A percentile compares a stretch with the other conserved stretches of the same genome.
These are phyloP conservation scores for Meloidogyne exigua DNA, from an alignment of 1,140 invertebrate species.

Conservation along the genomic window DNA sequence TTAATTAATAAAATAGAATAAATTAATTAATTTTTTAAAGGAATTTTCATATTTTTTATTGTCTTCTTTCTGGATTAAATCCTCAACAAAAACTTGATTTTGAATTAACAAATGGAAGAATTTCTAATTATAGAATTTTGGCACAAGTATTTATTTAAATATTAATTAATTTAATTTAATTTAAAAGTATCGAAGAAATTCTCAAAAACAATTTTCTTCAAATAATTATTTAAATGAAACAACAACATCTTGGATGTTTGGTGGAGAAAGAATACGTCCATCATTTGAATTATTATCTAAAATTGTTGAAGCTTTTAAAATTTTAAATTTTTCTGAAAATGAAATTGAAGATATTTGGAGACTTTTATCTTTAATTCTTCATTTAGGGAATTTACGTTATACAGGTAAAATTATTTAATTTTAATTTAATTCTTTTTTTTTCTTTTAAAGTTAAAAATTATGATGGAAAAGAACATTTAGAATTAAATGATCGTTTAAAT, in stretches of 20 bases:
- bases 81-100: constrained; percentile 81
- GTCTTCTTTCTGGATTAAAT: constrained; percentile 86
- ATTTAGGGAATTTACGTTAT: constrained; percentile 94
- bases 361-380: constrained; percentile 83
- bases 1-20: too few species aligned
- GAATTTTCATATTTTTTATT: constrained; percentile 98
- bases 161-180: not conserved
- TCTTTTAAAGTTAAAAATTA: constrained; percentile 55
- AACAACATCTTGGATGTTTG: not conserved
- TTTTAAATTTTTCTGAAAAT: constrained; percentile 84
- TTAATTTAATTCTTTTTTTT: constrained; percentile 9
- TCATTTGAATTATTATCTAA: constrained; percentile 74
- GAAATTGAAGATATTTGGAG: constrained; percentile 95
- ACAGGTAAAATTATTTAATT: constrained; percentile 66
- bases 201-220: not conserved
- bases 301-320: constrained; percentile 96
- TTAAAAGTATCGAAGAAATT: constrained; percentile 8
- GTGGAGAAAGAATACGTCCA: not conserved
- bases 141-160: constrained; percentile 1
- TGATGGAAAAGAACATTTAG: constrained; percentile 89
- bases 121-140: constrained; percentile 8
- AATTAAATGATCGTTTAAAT: constrained; percentile 86
- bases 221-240: not conserved
- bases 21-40: constrained; percentile 61
- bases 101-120: constrained; percentile 69